A percentile compares a stretch with the other conserved stretches of the same genome.
Conservation (phyloP, 1,140 invertebrate genomes). For the Cylas formicarius region DNA sequence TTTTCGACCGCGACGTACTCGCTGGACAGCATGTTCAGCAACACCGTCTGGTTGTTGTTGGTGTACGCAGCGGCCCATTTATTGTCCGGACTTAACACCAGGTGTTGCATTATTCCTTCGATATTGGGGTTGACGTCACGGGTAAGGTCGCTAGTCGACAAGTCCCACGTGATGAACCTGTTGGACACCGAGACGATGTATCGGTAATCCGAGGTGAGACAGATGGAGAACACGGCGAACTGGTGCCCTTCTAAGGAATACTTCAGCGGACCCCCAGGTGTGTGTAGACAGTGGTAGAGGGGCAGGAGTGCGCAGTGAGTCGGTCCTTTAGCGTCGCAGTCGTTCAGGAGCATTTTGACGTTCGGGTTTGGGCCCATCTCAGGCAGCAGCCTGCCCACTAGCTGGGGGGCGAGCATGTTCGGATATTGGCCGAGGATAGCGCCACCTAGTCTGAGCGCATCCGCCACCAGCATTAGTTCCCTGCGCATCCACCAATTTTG, state of each 20-base stretch:
- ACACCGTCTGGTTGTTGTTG: constrained; percentile 89
- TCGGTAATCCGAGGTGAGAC: constrained; percentile 82
- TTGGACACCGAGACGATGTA: constrained; percentile 96
- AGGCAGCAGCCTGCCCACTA: constrained; percentile 86
- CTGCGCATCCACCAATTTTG: constrained; percentile 44
- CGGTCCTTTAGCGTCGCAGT: constrained; percentile 82
- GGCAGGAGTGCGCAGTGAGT: constrained; percentile 86
- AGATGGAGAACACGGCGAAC: constrained; percentile 94
- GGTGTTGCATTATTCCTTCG: constrained; percentile 90
- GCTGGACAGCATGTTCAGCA: constrained; percentile 84
- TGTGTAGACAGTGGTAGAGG: constrained; percentile 91
- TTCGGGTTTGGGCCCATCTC: constrained; percentile 81
- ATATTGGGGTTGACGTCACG: constrained; percentile 87
- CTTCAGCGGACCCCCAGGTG: constrained; percentile 94
- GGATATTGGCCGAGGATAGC: constrained; percentile 86
- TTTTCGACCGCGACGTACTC: constrained; percentile 81
- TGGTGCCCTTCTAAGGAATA: constrained; percentile 96
- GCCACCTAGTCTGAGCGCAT: constrained; percentile 86
- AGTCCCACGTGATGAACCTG: constrained; percentile 94
- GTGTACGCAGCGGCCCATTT: constrained; percentile 93
- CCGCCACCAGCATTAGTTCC: constrained; percentile 88
- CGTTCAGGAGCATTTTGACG: constrained; percentile 76
- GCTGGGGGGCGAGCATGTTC: constrained; percentile 92
- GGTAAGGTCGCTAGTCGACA: constrained; percentile 87
- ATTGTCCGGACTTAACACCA: constrained; percentile 91